A percentile compares a stretch with the other conserved stretches of the same genome.
Conservation (phyloP, 2,888 invertebrate species). For the Parnassius apollo region DNA sequence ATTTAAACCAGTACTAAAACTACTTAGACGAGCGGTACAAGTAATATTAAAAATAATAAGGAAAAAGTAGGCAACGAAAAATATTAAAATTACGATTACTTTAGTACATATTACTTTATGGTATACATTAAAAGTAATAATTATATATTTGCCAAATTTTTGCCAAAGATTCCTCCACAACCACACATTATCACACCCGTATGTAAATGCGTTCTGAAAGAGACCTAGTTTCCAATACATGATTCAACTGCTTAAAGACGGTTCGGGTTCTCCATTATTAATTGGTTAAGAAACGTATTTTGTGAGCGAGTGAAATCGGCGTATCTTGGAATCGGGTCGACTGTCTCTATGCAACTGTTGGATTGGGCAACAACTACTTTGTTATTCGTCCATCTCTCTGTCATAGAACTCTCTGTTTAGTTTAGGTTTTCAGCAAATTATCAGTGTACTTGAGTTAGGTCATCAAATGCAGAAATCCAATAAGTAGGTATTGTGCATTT, state of each 20-base stretch:
- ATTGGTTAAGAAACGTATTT: constrained; percentile 48
- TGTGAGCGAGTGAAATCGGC: constrained; percentile 45
- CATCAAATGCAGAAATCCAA: neutral
- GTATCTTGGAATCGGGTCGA: constrained; percentile 57
- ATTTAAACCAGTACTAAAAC: too few species aligned
- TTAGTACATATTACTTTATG: too few species aligned
- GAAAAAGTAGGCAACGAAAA: too few species aligned
- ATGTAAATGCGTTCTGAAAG: constrained; percentile 12
- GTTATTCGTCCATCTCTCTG: constrained; percentile 52
- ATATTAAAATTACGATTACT: too few species aligned
- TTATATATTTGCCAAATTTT: too few species aligned
- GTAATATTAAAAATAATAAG: too few species aligned
- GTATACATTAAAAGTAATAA: too few species aligned
- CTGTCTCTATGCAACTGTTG: constrained; percentile 50
- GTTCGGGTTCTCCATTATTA: constrained; percentile 33
- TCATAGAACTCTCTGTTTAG: constrained; percentile 41
- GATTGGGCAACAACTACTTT: constrained; percentile 53
- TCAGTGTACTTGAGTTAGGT: neutral
- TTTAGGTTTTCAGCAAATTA: constrained; percentile 27
- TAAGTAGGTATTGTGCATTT: too few species aligned
- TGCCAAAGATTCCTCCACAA: too few species aligned
- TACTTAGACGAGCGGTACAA: too few species aligned
- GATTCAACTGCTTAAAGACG: constrained; percentile 10
- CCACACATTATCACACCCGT: neutral
- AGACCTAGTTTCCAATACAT: constrained; percentile 17